Conservation (phyloP, 1,140 invertebrate genomes). For the Drosophila takahashii region DNA sequence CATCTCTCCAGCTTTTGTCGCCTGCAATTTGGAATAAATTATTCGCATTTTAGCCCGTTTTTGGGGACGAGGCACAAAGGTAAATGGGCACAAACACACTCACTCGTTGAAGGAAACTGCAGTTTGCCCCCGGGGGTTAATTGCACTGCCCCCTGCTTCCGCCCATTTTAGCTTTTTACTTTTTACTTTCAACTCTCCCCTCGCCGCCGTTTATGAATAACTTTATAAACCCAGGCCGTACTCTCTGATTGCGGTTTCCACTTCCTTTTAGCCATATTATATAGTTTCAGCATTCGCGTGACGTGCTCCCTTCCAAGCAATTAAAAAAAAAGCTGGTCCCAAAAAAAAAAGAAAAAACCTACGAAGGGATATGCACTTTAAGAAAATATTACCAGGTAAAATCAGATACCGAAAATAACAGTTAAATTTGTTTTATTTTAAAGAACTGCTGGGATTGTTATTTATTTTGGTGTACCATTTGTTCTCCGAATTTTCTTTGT, state of each 20-base stretch:
- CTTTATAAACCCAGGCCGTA: conserved; percentile 32
- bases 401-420: background rate
- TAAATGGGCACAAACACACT: conserved; percentile 1
- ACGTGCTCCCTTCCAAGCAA: conserved; percentile 88
- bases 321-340: conserved; percentile 78
- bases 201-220: conserved; percentile 12
- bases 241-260: conserved; percentile 33
- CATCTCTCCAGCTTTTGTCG: conserved; percentile 7
- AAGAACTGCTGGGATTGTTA: too few relatives aligned
- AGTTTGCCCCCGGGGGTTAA: conserved; percentile 49
- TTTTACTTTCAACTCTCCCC: background rate
- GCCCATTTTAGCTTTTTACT: background rate
- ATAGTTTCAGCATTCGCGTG: conserved; percentile 84
- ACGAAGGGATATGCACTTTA: conserved; percentile 7
- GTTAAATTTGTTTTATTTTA: background rate
- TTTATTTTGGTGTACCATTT: too few relatives aligned
- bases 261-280: conserved; percentile 29
- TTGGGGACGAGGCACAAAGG: conserved; percentile 2
- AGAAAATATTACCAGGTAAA: background rate
- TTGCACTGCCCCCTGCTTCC: conserved; percentile 21
- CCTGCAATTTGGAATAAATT: conserved; percentile 31
- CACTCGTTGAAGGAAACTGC: conserved; percentile 18
- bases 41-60: conserved; percentile 5
- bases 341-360: conserved; percentile 86
- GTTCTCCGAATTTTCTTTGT: too few relatives aligned